A percentile compares a stretch with the other conserved stretches of the same genome.
phyloP scores from a whole-genome alignment of 2,797 vertebrate species.

The Gallinago solitaria region DNA sequence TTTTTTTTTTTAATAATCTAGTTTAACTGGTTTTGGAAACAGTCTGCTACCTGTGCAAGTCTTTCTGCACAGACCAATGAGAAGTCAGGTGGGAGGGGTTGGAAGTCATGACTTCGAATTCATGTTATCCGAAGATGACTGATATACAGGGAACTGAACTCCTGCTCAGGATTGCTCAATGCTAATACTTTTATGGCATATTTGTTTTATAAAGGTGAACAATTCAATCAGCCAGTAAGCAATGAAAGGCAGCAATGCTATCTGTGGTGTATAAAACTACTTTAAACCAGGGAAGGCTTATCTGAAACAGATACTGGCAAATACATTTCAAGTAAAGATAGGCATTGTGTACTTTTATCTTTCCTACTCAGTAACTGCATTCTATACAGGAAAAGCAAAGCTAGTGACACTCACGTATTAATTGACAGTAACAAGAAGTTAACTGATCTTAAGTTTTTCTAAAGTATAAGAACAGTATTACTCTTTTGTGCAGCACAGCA shows the following conservation, averaged over 20 bases:
- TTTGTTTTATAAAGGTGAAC: slow-evolving; percentile 30
- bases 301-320: neutral
- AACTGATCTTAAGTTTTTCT: neutral
- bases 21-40: slow-evolving; percentile 17
- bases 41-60: neutral
- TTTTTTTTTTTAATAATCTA: neutral
- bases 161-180: neutral
- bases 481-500: neutral
- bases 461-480: neutral
- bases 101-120: neutral
- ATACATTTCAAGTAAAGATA: neutral
- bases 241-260: neutral
- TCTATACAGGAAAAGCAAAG: neutral
- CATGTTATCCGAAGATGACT: neutral
- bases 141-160: neutral
- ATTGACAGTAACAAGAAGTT: neutral
- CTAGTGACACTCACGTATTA: neutral
- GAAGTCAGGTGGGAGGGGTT: neutral
- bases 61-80: neutral
- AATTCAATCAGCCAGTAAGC: slow-evolving; percentile 8
- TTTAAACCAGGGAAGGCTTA: neutral
- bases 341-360: neutral
- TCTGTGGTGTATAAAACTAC: neutral
- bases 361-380: neutral
- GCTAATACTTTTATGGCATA: slow-evolving; percentile 13